Conservation (phyloP, 2,888 invertebrate genomes). For the Gymnosoma rotundatum region DNA sequence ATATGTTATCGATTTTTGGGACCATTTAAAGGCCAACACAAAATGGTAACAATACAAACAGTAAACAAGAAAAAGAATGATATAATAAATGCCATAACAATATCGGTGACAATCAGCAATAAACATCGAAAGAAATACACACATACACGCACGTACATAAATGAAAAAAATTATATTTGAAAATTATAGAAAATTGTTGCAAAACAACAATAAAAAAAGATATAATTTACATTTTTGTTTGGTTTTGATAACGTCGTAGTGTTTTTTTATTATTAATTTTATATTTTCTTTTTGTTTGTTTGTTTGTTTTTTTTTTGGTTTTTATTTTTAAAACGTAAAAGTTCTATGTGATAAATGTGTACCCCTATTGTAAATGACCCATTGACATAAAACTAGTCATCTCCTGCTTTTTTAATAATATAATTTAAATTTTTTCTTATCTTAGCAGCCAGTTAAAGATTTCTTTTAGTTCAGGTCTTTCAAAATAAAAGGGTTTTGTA, state of each 20-base stretch:
- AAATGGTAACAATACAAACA: constrained; percentile 22
- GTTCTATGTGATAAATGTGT: too few relatives aligned
- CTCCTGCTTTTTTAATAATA: too few relatives aligned
- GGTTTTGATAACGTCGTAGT: constrained; percentile 38
- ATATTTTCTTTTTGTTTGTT: constrained; percentile 10
- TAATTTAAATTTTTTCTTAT: too few relatives aligned
- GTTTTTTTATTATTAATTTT: constrained; percentile 6
- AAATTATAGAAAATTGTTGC: constrained; percentile 1
- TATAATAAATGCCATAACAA: constrained; percentile 57
- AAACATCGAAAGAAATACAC: constrained; percentile 1
- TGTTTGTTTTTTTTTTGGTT: too few relatives aligned
- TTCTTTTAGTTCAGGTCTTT: too few relatives aligned
- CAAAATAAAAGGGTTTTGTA: too few relatives aligned
- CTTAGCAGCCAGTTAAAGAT: too few relatives aligned
- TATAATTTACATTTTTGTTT: constrained; percentile 59
- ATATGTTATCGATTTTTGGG: constrained; percentile 55
- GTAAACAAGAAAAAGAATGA: constrained; percentile 46
- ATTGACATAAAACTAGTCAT: too few relatives aligned
- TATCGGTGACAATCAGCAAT: constrained; percentile 60
- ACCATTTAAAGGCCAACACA: constrained; percentile 52
- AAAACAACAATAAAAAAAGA: constrained; percentile 48
- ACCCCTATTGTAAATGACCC: too few relatives aligned
- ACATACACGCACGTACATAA: not conserved
- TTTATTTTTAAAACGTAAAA: too few relatives aligned
- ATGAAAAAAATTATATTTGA: constrained; percentile 34